Percentiles rank a stretch among this genome's conserved stretches.
Evolutionary conservation across 2,797 vertebrate species (phyloP).

Genomic region (Protonibea diacanthus): DNA sequence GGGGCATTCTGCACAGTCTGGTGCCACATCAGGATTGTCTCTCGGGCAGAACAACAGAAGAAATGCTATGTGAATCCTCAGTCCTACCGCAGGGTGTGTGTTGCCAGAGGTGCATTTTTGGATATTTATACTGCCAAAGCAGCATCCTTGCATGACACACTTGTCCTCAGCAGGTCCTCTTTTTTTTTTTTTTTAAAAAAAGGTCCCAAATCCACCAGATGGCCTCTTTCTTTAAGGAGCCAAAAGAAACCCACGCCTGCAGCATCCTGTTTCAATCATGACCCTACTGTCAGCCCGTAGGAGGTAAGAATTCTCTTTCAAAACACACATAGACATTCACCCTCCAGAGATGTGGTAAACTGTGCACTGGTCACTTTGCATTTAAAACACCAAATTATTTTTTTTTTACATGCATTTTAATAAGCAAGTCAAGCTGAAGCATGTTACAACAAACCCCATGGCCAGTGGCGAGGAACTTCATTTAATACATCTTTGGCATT

Average conservation of each 20-base stretch:
- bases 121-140: conserved; percentile 34
- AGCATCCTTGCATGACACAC: conserved; percentile 16
- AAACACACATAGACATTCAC: conserved; percentile 28
- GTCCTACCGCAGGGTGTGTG: conserved; percentile 26
- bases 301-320: conserved; percentile 29
- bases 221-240: conserved; percentile 26
- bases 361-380: conserved; percentile 7
- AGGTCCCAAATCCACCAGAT: conserved; percentile 12
- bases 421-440: conserved; percentile 18
- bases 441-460: conserved; percentile 23
- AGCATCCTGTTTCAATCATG: conserved; percentile 33
- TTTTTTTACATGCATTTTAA: conserved; percentile 21
- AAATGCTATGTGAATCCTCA: conserved; percentile 17
- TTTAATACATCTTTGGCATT: conserved; percentile 30
- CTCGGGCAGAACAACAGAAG: conserved; percentile 34
- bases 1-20: conserved; percentile 24
- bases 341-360: background rate
- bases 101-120: conserved; percentile 29
- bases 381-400: conserved; percentile 15
- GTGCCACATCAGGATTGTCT: conserved; percentile 34
- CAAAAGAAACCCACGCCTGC: conserved; percentile 10
- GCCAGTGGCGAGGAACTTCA: conserved; percentile 6
- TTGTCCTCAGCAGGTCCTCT: conserved; percentile 28
- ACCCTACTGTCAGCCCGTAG: conserved; percentile 42
- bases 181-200: too few species aligned